Base-by-base conservation (phyloP, 2,797 vertebrate genomes). In the Varecia variegata region DNA sequence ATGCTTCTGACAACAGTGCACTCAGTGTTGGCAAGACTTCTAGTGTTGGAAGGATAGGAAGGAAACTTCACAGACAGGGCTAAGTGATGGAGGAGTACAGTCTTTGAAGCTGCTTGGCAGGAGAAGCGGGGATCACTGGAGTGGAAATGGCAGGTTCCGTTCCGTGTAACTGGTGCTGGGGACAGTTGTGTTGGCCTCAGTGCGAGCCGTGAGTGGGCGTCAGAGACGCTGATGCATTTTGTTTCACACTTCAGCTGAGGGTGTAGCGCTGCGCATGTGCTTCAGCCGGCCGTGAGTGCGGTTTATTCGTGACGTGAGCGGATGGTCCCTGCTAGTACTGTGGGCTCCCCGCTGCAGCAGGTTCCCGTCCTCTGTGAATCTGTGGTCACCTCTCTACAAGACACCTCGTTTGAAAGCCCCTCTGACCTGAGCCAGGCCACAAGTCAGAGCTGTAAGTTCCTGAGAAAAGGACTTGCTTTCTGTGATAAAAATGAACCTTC, bases 21-120 rank as follows among this genome's bases (percentile, higher is more conserved):
- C 7, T 79, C 81, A 56, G n/a, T 43, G 20, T 80, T 68, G 47
- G 92, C 62, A 76, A n/a, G 52, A 35, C 58, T 76, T 90, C 43
- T 38, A 47, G 90, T 62, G 32, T 77, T 82, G 70, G 62, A 54
- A 80, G 30, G 62, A 43, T 18, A 27, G 40, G 76, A 73, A 96
- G 94, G 85, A 60, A 74, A 60, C 84, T 67, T 76, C 54, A n/a
- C 30, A 68, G 88, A 21, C 47, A 68, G 73, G 23, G 25, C 56
- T 4, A 52, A 45, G 94, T 54, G 77, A 45, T 14, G 11, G 77
- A n/a, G 58, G 38, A 89, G 52, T 60, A 65, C 38, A 17, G 27
- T 54, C 82, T 97, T 92, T 40, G 65, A 90, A 93, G 89, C 90
- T 10, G 3, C 90, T 95, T 92, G 93, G 81, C 77, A 84, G 76